These are phyloP conservation scores for Lophotriccus pileatus DNA, from an alignment of 2,797 vertebrate species.

Conservation along the genomic window DNA sequence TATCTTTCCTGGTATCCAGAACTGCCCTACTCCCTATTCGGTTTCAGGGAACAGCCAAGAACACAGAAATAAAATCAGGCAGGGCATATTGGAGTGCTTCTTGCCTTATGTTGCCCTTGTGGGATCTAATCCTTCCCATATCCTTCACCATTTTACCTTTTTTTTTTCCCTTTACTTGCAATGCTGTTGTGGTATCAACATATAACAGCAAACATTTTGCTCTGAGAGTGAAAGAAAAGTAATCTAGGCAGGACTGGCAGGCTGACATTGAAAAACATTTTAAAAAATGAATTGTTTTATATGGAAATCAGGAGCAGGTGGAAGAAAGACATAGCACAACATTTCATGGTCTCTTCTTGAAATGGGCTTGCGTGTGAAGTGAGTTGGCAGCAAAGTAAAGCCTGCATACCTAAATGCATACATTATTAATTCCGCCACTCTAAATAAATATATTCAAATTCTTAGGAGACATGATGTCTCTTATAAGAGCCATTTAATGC, in stretches of 20 bases:
- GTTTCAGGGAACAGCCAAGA: neutral
- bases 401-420: neutral
- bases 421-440: neutral
- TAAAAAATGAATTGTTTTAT: neutral
- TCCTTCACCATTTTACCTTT: neutral
- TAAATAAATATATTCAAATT: neutral
- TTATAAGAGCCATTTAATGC: neutral
- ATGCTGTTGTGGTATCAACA: neutral
- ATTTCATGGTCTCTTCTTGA: neutral
- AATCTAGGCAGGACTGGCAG: neutral
- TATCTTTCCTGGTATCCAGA: neutral
- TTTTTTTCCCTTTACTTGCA: neutral
- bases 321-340: neutral
- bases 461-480: neutral
- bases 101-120: neutral
- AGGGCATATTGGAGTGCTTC: neutral
- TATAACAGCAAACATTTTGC: neutral
- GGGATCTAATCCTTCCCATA: neutral
- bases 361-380: neutral
- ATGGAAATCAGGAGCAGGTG: neutral
- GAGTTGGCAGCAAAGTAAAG: neutral
- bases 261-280: neutral
- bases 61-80: neutral
- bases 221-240: neutral
- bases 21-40: neutral